Percentiles rank a stretch among this genome's conserved stretches.
Conservation (phyloP, 1,140 invertebrate species). For the Archegozetes longisetosus region DNA sequence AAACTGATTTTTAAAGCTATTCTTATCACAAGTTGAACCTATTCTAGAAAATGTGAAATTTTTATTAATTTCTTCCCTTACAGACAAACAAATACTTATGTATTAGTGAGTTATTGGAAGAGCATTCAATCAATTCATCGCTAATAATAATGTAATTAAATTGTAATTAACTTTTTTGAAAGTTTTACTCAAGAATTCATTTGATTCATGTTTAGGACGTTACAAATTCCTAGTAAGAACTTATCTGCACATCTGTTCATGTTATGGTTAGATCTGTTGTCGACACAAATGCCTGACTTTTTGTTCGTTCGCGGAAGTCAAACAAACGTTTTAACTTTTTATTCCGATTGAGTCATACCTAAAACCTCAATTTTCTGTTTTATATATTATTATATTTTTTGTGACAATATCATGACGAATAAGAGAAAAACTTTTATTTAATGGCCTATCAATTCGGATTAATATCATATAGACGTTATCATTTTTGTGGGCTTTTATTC, state of each 20-base stretch:
- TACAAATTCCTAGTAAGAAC: constrained; percentile 79
- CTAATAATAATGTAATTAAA: constrained; percentile 74
- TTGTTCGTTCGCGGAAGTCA: constrained; percentile 84
- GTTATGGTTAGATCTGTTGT: constrained; percentile 82
- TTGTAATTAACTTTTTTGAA: not conserved
- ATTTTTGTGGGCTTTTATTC: too few relatives aligned
- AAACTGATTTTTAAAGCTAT: not conserved
- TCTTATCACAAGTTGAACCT: not conserved
- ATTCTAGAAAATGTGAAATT: not conserved
- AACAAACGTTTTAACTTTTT: constrained; percentile 81
- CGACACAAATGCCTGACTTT: constrained; percentile 71
- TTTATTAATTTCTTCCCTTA: not conserved
- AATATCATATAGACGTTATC: too few relatives aligned
- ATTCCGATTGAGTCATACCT: constrained; percentile 48
- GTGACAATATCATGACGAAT: too few relatives aligned
- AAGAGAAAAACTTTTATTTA: too few relatives aligned
- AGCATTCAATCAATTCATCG: constrained; percentile 60
- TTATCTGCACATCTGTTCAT: constrained; percentile 79
- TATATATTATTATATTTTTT: too few relatives aligned
- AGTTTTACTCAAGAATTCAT: not conserved
- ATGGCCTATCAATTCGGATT: too few relatives aligned
- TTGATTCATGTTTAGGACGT: constrained; percentile 42
- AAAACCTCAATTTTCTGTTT: too few relatives aligned
- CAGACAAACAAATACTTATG: constrained; percentile 67
- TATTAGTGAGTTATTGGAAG: constrained; percentile 61